A percentile compares a stretch with the other conserved stretches of the same genome.
phyloP scores from a whole-genome alignment of 1,140 invertebrate species.

The Ips nitidus region DNA sequence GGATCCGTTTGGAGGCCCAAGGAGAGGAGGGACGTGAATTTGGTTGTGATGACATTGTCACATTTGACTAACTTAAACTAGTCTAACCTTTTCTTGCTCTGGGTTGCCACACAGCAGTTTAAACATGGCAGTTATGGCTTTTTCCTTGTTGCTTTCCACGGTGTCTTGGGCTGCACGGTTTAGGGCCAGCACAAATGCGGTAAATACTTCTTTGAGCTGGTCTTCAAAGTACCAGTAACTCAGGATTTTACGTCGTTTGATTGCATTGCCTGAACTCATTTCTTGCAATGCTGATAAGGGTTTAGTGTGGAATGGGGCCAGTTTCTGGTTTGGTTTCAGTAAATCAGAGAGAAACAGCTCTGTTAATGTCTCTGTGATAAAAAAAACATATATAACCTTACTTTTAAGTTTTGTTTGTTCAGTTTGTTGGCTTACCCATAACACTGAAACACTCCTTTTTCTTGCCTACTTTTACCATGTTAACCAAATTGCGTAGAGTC shows the following conservation, averaged over 20 bases:
- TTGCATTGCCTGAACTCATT: constrained; percentile 56
- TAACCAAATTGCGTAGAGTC: constrained; percentile 70
- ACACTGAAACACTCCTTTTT: constrained; percentile 71
- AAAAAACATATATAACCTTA: neutral
- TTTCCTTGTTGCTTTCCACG: constrained; percentile 78
- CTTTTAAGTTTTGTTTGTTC: constrained; percentile 7
- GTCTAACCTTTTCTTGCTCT: constrained; percentile 81
- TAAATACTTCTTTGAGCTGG: constrained; percentile 76
- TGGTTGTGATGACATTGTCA: neutral
- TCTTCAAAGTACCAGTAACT: constrained; percentile 80
- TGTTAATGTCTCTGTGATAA: constrained; percentile 63
- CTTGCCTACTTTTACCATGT: constrained; percentile 79
- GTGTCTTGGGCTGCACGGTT: constrained; percentile 66
- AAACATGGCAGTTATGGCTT: constrained; percentile 75
- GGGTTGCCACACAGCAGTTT: constrained; percentile 80
- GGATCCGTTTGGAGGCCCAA: constrained; percentile 5
- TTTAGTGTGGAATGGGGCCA: constrained; percentile 74
- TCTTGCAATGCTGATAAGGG: constrained; percentile 58
- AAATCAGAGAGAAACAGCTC: constrained; percentile 79
- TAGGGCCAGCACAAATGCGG: constrained; percentile 65
- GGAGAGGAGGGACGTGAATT: neutral
- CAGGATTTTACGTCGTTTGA: constrained; percentile 59
- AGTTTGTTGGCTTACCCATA: constrained; percentile 56
- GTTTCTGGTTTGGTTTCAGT: constrained; percentile 70
- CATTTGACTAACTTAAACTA: neutral